A percentile compares a stretch with the other conserved stretches of the same genome.
These are phyloP conservation scores for Amblyjoppa fuscipennis DNA, from an alignment of 2,888 invertebrate genomes.

Conservation along the genomic window DNA sequence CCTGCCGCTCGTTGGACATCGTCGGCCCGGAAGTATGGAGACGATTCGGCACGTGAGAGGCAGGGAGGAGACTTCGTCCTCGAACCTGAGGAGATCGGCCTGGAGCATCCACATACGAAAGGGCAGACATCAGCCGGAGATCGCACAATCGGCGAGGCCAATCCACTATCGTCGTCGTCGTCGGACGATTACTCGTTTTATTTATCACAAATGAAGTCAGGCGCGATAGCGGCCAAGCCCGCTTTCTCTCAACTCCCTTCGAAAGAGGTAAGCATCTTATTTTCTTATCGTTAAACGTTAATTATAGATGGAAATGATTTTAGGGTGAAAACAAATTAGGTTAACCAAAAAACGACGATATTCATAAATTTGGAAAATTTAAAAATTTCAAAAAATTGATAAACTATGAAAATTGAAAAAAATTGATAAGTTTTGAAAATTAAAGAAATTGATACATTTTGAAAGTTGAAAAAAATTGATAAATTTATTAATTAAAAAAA, in stretches of 20 bases:
- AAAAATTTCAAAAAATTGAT: background rate
- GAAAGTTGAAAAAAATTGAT: background rate
- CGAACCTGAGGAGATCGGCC: conserved; percentile 82
- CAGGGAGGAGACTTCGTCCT: conserved; percentile 82
- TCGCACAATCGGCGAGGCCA: conserved; percentile 9
- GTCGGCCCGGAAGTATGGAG: conserved; percentile 73
- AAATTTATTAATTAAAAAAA: background rate
- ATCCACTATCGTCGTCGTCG: conserved; percentile 49
- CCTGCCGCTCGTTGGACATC: conserved; percentile 30
- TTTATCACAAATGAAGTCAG: conserved; percentile 47
- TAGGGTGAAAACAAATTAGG: background rate
- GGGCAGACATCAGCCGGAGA: conserved; percentile 78
- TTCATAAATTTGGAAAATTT: background rate
- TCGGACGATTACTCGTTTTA: conserved; percentile 44
- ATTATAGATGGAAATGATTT: too few relatives aligned
- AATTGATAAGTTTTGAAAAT: too few relatives aligned
- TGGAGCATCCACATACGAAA: conserved; percentile 84
- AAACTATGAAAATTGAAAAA: background rate
- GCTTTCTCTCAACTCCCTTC: conserved; percentile 51
- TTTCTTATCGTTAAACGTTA: background rate
- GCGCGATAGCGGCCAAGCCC: conserved; percentile 29
- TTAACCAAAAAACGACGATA: background rate
- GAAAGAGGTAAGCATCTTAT: conserved; percentile 64
- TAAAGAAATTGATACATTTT: background rate
- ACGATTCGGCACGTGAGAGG: conserved; percentile 78